These are phyloP conservation scores for Acrocephalus arundinaceus DNA, from an alignment of 2,113 vertebrate species.

Conservation along the genomic window DNA sequence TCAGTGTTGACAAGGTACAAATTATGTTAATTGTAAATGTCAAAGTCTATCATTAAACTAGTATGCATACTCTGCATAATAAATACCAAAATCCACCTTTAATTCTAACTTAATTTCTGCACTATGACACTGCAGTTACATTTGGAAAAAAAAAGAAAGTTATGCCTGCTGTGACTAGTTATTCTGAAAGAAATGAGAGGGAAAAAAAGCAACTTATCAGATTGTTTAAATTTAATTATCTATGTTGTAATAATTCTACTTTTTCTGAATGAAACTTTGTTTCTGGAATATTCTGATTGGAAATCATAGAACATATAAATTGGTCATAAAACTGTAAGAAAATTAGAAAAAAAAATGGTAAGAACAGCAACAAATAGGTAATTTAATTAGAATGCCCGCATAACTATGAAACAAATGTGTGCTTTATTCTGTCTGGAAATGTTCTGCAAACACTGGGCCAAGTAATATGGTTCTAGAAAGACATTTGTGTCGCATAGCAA, in stretches of 20 bases:
- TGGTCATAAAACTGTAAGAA: neutral
- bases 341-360: neutral
- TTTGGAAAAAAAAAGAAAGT: neutral
- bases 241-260: neutral
- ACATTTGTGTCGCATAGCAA: neutral
- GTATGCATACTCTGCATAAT: neutral
- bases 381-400: neutral
- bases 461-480: neutral
- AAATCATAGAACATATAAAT: neutral
- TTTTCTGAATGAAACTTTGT: neutral
- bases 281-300: neutral
- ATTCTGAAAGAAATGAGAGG: neutral
- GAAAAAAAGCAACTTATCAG: neutral
- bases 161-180: neutral
- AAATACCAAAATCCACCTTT: neutral
- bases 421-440: neutral
- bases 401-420: neutral
- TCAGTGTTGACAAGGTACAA: neutral
- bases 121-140: neutral
- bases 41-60: conserved; percentile 1
- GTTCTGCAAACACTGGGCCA: neutral
- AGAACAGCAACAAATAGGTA: neutral
- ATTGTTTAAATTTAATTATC: neutral
- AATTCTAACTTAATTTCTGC: conserved; percentile 13
- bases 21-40: conserved; percentile 26